Conservation (phyloP, 2,888 invertebrate species). For the Smittia aterrima region DNA sequence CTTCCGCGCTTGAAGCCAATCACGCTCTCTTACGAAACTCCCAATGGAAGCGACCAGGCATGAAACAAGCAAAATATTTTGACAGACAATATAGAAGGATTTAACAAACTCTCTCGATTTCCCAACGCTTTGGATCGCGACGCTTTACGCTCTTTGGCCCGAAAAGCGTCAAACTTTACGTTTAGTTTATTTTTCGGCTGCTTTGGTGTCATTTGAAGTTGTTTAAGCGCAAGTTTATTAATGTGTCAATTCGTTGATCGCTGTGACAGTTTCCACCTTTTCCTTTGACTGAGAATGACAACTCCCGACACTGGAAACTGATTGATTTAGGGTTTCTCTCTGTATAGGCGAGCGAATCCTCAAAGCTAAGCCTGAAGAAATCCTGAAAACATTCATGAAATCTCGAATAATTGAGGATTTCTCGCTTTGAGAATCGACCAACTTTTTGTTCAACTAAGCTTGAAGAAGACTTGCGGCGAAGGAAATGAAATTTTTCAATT, state of each 20-base stretch:
- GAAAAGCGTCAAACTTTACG: background rate
- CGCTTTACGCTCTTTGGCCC: background rate
- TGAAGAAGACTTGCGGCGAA: too few species aligned
- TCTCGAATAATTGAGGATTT: too few species aligned
- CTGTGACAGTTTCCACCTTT: background rate
- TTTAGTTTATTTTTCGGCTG: background rate
- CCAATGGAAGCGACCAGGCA: background rate
- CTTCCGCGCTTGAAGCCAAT: too few species aligned
- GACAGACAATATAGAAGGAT: background rate
- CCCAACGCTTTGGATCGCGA: background rate
- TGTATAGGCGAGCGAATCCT: too few species aligned
- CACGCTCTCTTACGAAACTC: background rate
- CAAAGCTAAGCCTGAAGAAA: too few species aligned
- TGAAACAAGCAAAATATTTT: background rate
- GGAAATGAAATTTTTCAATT: constrained; percentile 6
- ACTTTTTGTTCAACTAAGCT: too few species aligned
- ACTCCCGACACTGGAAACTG: too few species aligned
- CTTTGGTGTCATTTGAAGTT: background rate
- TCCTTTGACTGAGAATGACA: background rate
- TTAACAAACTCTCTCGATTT: background rate
- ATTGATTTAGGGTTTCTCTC: too few species aligned
- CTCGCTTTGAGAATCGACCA: too few species aligned
- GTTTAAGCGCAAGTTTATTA: background rate
- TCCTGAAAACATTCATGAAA: too few species aligned
- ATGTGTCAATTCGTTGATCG: background rate